Percentiles rank a stretch among this genome's conserved stretches.
These are phyloP conservation scores for Polypedilum vanderplanki DNA, from an alignment of 1,140 invertebrate species.

Conservation along the genomic window DNA sequence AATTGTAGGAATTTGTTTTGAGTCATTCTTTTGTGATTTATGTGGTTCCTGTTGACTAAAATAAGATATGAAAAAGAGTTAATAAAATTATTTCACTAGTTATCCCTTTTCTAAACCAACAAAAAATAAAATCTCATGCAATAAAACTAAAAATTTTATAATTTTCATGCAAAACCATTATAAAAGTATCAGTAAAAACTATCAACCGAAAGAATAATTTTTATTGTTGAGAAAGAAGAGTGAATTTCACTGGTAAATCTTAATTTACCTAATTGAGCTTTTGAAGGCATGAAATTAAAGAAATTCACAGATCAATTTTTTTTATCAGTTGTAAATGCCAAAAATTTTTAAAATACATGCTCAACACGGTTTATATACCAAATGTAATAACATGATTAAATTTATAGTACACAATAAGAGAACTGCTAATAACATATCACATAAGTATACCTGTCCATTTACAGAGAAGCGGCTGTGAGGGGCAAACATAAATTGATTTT, in stretches of 20 bases:
- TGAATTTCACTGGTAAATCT: not conserved
- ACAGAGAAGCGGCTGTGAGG: constrained; percentile 49
- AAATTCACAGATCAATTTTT: not conserved
- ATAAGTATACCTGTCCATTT: constrained; percentile 60
- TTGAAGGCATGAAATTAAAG: not conserved
- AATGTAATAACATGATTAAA: constrained; percentile 54
- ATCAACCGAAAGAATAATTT: too few species aligned
- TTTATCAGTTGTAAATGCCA: not conserved
- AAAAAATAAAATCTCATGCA: not conserved
- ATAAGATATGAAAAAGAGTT: not conserved
- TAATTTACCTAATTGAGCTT: not conserved
- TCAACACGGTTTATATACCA: constrained; percentile 41
- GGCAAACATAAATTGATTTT: too few species aligned
- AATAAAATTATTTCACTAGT: not conserved
- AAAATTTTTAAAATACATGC: not conserved
- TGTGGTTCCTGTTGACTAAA: not conserved
- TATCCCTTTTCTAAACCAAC: not conserved
- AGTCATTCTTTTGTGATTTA: not conserved
- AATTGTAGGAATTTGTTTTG: not conserved
- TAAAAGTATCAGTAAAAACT: too few species aligned
- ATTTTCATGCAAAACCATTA: too few species aligned
- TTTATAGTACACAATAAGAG: constrained; percentile 57
- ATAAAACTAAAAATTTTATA: not conserved
- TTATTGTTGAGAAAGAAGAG: not conserved
- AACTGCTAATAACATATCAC: constrained; percentile 58